Conservation (phyloP, 2,113 vertebrate species). For the Castor canadensis region DNA sequence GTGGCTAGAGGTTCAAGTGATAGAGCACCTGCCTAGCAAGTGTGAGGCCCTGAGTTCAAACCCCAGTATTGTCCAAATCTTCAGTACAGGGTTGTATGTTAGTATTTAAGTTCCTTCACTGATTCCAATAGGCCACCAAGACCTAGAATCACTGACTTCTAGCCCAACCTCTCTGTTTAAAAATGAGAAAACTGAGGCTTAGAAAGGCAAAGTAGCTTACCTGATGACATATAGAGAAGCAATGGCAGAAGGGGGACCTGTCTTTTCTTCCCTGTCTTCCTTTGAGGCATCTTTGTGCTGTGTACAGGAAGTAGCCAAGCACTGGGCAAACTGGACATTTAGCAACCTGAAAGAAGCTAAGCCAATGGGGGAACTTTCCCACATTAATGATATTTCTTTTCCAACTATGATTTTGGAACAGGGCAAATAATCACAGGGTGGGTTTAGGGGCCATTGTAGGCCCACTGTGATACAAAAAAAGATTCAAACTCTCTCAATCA, state of each 20-base stretch:
- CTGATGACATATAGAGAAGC: neutral
- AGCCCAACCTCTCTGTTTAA: neutral
- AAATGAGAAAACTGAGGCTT: neutral
- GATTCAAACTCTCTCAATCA: neutral
- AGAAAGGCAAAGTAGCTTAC: neutral
- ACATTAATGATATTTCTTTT: neutral
- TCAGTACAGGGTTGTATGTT: rapidly evolving
- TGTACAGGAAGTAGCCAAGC: neutral
- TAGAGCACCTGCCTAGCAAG: no score
- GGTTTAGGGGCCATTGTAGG: neutral
- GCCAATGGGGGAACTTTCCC: neutral
- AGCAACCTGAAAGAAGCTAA: neutral
- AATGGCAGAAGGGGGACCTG: neutral
- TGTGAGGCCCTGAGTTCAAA: no score
- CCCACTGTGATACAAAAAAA: neutral
- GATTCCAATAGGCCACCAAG: neutral
- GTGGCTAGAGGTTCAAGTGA: no score
- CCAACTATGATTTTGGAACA: neutral
- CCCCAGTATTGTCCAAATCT: no score
- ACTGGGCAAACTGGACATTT: neutral
- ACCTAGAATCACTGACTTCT: neutral
- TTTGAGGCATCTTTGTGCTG: neutral
- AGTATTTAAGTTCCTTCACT: neutral
- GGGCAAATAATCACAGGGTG: neutral
- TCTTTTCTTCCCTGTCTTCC: neutral